phyloP scores from a whole-genome alignment of 2,888 invertebrate species.

The Merodon equestris region DNA sequence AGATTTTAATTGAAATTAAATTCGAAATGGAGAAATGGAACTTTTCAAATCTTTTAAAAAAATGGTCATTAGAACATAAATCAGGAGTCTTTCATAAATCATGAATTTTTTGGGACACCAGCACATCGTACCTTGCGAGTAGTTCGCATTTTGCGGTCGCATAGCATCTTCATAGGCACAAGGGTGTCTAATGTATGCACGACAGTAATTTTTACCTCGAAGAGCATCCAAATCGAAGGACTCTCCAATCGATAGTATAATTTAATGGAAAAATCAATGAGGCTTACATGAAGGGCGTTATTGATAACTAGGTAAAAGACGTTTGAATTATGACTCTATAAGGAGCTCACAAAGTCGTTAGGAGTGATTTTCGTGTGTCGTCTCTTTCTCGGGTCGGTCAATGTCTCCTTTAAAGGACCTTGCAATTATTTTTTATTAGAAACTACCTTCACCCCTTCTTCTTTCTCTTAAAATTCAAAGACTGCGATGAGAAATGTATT shows the following conservation, averaged over 20 bases:
- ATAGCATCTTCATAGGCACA: slow-evolving; percentile 10
- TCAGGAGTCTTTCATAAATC: slow-evolving; percentile 50
- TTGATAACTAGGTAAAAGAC: slow-evolving; percentile 45
- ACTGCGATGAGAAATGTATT: slow-evolving; percentile 12
- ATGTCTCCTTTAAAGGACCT: not conserved
- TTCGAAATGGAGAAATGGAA: not conserved
- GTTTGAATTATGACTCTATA: slow-evolving; percentile 48
- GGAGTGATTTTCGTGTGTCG: slow-evolving; percentile 33
- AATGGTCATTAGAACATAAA: slow-evolving; percentile 47
- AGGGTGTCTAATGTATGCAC: slow-evolving; percentile 44
- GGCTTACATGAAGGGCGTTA: slow-evolving; percentile 57
- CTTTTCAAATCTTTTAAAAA: not conserved
- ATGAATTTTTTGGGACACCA: too few relatives aligned
- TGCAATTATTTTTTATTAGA: not conserved
- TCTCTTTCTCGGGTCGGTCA: slow-evolving; percentile 27
- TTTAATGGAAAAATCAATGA: slow-evolving; percentile 68
- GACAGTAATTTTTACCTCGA: slow-evolving; percentile 33
- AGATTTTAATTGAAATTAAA: slow-evolving; percentile 50
- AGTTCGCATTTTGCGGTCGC: slow-evolving; percentile 30
- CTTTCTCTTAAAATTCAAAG: not conserved
- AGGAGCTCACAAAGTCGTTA: slow-evolving; percentile 38
- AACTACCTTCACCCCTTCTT: not conserved
- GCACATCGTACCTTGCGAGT: slow-evolving; percentile 16
- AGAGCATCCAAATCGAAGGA: slow-evolving; percentile 28
- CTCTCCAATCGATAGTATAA: slow-evolving; percentile 45